phyloP scores from a whole-genome alignment of 2,888 invertebrate species.

The Cinara cedri region DNA sequence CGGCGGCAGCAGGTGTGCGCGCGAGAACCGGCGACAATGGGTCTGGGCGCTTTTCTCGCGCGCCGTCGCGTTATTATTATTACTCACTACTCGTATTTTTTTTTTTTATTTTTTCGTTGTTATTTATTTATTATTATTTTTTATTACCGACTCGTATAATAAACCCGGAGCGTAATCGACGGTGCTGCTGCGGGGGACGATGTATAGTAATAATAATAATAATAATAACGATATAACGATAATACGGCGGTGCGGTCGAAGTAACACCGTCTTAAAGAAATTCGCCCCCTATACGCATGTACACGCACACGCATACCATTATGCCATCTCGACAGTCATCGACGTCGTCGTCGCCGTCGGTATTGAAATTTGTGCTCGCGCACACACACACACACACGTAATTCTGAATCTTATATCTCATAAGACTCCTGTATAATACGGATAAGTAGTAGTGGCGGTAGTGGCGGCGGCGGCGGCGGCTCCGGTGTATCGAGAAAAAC shows the following conservation, averaged over 20 bases:
- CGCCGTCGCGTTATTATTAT: slow-evolving; percentile 10
- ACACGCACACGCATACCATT: not conserved
- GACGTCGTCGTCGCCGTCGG: slow-evolving; percentile 7
- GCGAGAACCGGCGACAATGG: slow-evolving; percentile 31
- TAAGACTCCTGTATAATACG: too few relatives aligned
- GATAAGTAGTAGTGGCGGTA: not conserved
- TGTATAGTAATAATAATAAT: too few relatives aligned
- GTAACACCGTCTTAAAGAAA: slow-evolving; percentile 21
- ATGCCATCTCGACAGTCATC: not conserved
- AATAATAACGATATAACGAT: too few relatives aligned
- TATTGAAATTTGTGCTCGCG: slow-evolving; percentile 27
- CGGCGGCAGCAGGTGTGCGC: slow-evolving; percentile 30
- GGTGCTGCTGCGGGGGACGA: too few relatives aligned
- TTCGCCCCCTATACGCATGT: not conserved
- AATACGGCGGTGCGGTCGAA: not conserved
- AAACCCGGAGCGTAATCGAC: not conserved
- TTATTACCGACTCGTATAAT: slow-evolving; percentile 39
- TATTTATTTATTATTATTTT: slow-evolving; percentile 24
- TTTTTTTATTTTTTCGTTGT: slow-evolving; percentile 20
- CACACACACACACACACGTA: not conserved
- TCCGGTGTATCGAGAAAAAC: too few relatives aligned
- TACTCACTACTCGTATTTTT: not conserved
- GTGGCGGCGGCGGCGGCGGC: too few relatives aligned
- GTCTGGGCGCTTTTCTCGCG: slow-evolving; percentile 38
- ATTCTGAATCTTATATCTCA: not conserved